Evolutionary conservation across 2,113 vertebrate species (phyloP).

Genomic region (Ondatra zibethicus): DNA sequence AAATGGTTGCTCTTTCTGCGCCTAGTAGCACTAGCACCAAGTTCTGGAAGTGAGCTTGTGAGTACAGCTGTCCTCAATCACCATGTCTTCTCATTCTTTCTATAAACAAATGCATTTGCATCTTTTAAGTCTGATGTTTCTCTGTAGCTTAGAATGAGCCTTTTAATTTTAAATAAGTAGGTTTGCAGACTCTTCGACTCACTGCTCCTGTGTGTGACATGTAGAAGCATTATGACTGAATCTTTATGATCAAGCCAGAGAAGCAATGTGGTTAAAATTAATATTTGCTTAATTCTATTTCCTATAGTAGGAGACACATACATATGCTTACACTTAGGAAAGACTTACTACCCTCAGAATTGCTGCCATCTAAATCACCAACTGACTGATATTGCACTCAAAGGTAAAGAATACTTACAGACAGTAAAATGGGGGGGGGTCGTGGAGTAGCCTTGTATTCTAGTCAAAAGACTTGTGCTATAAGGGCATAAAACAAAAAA

Average conservation of each 20-base stretch:
- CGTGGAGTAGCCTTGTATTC: not conserved
- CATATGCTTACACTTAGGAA: conserved; percentile 73
- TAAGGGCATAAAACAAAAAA: not conserved
- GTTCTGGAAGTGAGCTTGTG: not conserved
- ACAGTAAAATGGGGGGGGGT: not conserved
- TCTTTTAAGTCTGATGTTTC: conserved; percentile 21
- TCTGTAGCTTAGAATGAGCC: conserved; percentile 16
- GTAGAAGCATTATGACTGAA: conserved; percentile 1
- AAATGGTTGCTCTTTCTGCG: conserved; percentile 22
- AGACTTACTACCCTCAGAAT: conserved; percentile 48
- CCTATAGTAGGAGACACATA: conserved; percentile 40
- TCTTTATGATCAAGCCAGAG: conserved; percentile 65
- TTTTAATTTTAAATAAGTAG: conserved; percentile 65
- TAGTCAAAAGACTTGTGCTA: not conserved
- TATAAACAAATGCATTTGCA: conserved; percentile 35
- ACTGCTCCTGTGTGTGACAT: conserved; percentile 16
- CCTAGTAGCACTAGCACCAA: conserved; percentile 29
- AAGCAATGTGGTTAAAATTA: conserved; percentile 75
- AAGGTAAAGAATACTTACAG: conserved; percentile 15
- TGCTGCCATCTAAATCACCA: conserved; percentile 57
- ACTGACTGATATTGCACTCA: conserved; percentile 52
- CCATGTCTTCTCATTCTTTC: not conserved
- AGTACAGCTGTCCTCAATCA: not conserved
- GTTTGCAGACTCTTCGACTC: conserved; percentile 1
- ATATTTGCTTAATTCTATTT: conserved; percentile 68